Evolutionary conservation across 2,113 vertebrate genomes (phyloP), one percentile per base, ranked within the genome.

Genomic region (Cettia cetti): DNA sequence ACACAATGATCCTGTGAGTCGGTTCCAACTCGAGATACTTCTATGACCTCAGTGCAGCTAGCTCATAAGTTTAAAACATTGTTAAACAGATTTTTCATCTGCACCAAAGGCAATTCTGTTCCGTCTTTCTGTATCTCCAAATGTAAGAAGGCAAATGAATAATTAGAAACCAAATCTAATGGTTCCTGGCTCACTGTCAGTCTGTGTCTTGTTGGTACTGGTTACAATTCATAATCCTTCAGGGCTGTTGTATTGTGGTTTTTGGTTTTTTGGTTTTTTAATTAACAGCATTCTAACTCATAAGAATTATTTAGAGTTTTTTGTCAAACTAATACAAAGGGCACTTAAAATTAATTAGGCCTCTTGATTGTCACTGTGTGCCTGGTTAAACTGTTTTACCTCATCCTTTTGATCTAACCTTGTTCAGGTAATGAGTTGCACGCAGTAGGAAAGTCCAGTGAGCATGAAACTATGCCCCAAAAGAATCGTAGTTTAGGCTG

Each of bases 111-210:
- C 23, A 76, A 8, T 83, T 78, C 6, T 8, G 24, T 72, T 81
- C 30, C 31, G 56, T 75, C 66, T 81, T 91, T 69, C 52, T 78
- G n/a, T 65, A 27, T 72, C 64, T 79, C 66, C 80, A 90, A 85
- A 79, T 12, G 18, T 18, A 90, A 75, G 61, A n/a, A 79, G 6
- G 4, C 39, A 92, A 89, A 80, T 63, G 37, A 94, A 77, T 79
- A 79, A 80, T 66, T 35, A 74, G 79, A 80, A 95, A 80, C 35
- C 76, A 82, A 94, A 89, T 91, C 23, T 79, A 57, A 76, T 61
- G 91, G 77, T 93, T 92, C 45, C 57, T 78, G 85, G 78, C 78
- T 93, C 24, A 28, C 70, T 88, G 45, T 89, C 69, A 60, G 59
- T 75, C 59, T 6, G 2, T 81, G 61, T 89, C 77, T 63, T 94